Base-by-base conservation (phyloP, 2,113 vertebrate genomes). In the Chunga burmeisteri region DNA sequence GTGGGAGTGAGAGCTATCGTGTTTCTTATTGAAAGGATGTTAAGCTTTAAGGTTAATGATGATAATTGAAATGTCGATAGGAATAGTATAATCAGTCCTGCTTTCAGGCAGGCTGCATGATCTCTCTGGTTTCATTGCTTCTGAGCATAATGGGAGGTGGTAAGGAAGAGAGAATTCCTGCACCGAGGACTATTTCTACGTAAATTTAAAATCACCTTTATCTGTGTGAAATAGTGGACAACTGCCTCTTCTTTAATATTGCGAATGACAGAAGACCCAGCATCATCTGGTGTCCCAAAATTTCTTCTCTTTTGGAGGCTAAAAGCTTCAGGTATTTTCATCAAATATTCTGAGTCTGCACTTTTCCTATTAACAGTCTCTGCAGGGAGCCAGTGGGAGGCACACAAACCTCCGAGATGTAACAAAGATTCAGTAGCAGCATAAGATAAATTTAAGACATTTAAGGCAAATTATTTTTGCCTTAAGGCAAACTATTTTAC, bases 41-140 rank as follows among this genome's bases (percentile, higher is more conserved):
- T 66, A 67, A 92, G 88, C 59, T 92, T 68, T 78, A 74, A 93
- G 80, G 86, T 84, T 86, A 93, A 72, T 81, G 88, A 55, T 67
- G 71, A 40, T 82, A 77, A 55, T 18, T 95, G 83, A 91, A 83
- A 92, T 95, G 80, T 92, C 93, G 89, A 9, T 67, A 72, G 72
- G 73, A 92, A 49, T 14, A 29, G 52, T 74, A 10, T 62, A 42
- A 42, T 86, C 56, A 36, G 67, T 36, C 79, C 82, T 85, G 81
- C 72, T 86, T 56, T 50, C 50, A 73, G 85, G 75, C 79, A 74
- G 63, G 59, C 72, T 89, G 63, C 10, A 0, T 32, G 42, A 55
- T 81, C 61, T 80, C 22, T 26, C 65, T 92, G 67, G 44, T 81
- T 74, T 27, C 86, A 26, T 73, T 70, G 67, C 81, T 83, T 40